phyloP scores from a whole-genome alignment of 2,113 vertebrate genomes.

The Sporophila hypoxantha region DNA sequence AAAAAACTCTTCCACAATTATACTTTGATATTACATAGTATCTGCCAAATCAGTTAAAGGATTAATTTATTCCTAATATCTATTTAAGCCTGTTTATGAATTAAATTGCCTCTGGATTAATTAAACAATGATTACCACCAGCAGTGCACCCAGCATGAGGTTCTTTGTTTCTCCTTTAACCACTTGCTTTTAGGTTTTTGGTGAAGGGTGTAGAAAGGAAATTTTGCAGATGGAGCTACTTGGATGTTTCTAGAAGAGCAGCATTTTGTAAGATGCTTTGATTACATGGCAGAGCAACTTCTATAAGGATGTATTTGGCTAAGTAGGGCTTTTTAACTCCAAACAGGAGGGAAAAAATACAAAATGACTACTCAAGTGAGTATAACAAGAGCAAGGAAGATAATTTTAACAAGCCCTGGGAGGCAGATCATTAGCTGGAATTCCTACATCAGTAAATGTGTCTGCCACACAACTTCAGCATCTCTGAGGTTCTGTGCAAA shows the following conservation, averaged over 20 bases:
- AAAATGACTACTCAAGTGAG: not conserved
- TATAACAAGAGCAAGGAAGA: not conserved
- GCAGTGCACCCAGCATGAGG: not conserved
- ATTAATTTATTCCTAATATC: not conserved
- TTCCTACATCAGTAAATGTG: not conserved
- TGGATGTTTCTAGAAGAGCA: not conserved
- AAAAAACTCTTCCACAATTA: not conserved
- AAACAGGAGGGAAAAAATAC: not conserved
- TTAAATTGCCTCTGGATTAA: not conserved
- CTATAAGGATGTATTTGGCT: not conserved
- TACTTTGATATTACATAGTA: not conserved
- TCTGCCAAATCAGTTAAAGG: not conserved
- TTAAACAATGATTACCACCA: not conserved
- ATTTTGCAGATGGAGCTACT: not conserved
- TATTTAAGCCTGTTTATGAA: not conserved
- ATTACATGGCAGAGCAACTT: not conserved
- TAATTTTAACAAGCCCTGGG: not conserved
- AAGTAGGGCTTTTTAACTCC: not conserved
- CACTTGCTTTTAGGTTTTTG: not conserved
- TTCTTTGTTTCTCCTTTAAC: not conserved
- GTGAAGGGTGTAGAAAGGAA: not conserved
- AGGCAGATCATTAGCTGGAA: not conserved
- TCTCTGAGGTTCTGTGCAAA: not conserved
- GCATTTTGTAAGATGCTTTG: not conserved
- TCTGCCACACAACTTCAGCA: not conserved